Percentiles rank a stretch among this genome's conserved stretches.
These are phyloP conservation scores for Tenthredo livida DNA, from an alignment of 2,888 invertebrate species.

Conservation along the genomic window DNA sequence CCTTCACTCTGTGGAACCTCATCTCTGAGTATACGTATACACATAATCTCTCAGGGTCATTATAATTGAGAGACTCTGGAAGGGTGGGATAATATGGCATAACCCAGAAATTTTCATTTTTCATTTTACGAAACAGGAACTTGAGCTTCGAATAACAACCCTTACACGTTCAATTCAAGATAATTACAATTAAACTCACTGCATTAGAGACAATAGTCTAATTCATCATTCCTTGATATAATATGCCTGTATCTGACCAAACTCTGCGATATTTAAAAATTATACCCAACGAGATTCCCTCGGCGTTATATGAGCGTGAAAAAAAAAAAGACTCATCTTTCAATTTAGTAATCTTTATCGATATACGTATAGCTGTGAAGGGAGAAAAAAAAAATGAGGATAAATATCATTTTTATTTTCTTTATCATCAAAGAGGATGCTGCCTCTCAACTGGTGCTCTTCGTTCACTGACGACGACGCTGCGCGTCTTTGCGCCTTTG, in stretches of 20 bases:
- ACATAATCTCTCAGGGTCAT: slow-evolving; percentile 14
- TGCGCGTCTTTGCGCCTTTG: slow-evolving; percentile 60
- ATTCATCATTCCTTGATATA: not conserved
- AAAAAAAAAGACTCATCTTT: not conserved
- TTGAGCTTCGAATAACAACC: not conserved
- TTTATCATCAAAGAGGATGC: slow-evolving; percentile 4
- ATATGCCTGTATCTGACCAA: not conserved
- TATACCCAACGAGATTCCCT: not conserved
- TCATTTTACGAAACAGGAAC: not conserved
- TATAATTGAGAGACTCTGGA: not conserved
- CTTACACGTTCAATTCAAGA: not conserved
- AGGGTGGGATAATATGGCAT: not conserved
- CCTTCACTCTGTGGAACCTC: not conserved
- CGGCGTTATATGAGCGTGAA: not conserved
- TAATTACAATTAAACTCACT: not conserved
- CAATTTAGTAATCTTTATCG: not conserved
- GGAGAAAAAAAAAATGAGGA: slow-evolving; percentile 50
- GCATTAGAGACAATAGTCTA: not conserved
- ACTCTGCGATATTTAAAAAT: not conserved
- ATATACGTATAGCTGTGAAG: not conserved
- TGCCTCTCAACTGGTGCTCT: slow-evolving; percentile 15
- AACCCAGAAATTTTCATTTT: slow-evolving; percentile 9
- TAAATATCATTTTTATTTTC: slow-evolving; percentile 33
- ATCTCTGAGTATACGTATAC: not conserved
- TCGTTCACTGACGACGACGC: slow-evolving; percentile 55